Percentiles rank a stretch among this genome's conserved stretches.
These are phyloP conservation scores for Bombyx huttoni DNA, from an alignment of 2,888 invertebrate genomes.

Conservation along the genomic window DNA sequence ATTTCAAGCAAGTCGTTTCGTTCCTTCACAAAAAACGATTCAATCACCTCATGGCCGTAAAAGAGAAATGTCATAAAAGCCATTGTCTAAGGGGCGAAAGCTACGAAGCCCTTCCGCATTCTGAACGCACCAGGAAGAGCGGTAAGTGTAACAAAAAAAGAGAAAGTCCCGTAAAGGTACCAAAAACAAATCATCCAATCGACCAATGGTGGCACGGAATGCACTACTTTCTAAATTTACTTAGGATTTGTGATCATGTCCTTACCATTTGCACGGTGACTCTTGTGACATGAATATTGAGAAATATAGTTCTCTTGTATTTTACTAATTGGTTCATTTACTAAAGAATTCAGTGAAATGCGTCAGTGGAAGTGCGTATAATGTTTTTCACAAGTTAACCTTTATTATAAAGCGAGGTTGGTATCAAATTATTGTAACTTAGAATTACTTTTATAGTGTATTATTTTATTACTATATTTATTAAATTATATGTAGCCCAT, in stretches of 20 bases:
- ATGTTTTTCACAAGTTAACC: too few species aligned
- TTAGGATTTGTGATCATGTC: slow-evolving; percentile 29
- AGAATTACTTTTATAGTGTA: too few species aligned
- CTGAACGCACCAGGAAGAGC: slow-evolving; percentile 51
- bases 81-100: slow-evolving; percentile 61
- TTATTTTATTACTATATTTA: too few species aligned
- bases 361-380: too few species aligned
- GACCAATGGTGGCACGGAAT: slow-evolving; percentile 42
- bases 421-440: too few species aligned
- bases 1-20: too few species aligned
- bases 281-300: slow-evolving; percentile 16
- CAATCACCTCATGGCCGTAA: neutral
- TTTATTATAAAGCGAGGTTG: too few species aligned
- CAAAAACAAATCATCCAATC: slow-evolving; percentile 31
- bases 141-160: slow-evolving; percentile 62
- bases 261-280: slow-evolving; percentile 52
- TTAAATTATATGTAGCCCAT: too few species aligned
- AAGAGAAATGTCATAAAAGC: slow-evolving; percentile 5
- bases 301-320: neutral
- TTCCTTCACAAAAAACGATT: too few species aligned
- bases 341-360: neutral
- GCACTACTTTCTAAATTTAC: slow-evolving; percentile 62
- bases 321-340: neutral
- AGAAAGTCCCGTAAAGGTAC: slow-evolving; percentile 56
- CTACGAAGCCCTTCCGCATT: slow-evolving; percentile 55